Evolutionary conservation across 2,113 vertebrate genomes (phyloP).

Genomic region (Lophochroa leadbeateri): DNA sequence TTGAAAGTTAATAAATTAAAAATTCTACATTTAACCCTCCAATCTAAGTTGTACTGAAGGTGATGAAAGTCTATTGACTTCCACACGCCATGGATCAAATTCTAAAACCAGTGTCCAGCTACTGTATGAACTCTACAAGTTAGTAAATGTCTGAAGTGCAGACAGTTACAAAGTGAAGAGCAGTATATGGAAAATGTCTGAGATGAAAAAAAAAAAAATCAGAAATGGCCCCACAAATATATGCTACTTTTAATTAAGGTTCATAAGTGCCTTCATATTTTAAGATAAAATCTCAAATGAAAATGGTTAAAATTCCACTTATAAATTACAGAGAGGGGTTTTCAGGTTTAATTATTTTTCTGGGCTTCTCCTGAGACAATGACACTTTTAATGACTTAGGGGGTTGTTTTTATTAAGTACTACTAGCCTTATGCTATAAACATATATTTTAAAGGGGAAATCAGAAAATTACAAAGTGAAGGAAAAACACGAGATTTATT

Average conservation of each 20-base stretch:
- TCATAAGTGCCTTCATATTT: not conserved
- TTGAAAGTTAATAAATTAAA: conserved; percentile 27
- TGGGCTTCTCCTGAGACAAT: not conserved
- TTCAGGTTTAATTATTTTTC: not conserved
- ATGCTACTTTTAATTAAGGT: not conserved
- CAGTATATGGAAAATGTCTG: not conserved
- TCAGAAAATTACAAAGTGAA: not conserved
- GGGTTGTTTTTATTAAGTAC: not conserved
- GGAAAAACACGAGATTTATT: not conserved
- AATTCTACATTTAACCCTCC: not conserved
- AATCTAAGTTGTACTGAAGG: not conserved
- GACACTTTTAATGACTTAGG: not conserved
- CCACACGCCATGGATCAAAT: conserved; percentile 39
- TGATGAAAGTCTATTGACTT: conserved; percentile 53
- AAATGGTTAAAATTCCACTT: not conserved
- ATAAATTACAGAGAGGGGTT: not conserved
- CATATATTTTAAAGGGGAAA: not conserved
- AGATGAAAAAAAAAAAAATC: not conserved
- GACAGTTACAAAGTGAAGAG: not conserved
- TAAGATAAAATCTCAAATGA: not conserved
- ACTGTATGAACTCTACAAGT: conserved; percentile 42
- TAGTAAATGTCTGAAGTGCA: conserved; percentile 51
- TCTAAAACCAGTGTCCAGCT: conserved; percentile 23
- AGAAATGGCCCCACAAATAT: not conserved
- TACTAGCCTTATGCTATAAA: not conserved